A percentile compares a stretch with the other conserved stretches of the same genome.
These are phyloP conservation scores for Sylvietta virens DNA, from an alignment of 2,113 vertebrate species.

Conservation along the genomic window DNA sequence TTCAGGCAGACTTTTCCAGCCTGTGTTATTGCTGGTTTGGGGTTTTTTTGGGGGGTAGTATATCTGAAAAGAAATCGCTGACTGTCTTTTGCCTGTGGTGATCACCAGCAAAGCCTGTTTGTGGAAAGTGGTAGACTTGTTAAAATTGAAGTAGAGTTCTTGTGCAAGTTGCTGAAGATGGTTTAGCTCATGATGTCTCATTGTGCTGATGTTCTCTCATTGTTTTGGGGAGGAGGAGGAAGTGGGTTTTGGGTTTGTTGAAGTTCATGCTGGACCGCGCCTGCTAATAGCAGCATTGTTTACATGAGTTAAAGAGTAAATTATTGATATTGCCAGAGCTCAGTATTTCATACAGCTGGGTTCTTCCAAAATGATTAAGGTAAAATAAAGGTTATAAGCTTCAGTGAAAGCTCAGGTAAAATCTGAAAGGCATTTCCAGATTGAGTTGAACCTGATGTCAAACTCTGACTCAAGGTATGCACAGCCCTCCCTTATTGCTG, in stretches of 20 bases:
- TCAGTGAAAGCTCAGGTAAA: background rate
- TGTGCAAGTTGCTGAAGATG: background rate
- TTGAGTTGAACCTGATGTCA: background rate
- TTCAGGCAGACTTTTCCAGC: background rate
- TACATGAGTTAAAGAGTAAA: background rate
- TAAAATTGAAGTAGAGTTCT: background rate
- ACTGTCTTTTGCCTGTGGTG: conserved; percentile 8
- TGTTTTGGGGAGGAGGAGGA: background rate
- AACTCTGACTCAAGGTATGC: background rate
- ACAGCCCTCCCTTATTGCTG: background rate
- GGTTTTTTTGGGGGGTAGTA: background rate
- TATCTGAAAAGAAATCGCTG: conserved; percentile 14
- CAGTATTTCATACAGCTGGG: background rate
- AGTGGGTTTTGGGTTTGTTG: background rate
- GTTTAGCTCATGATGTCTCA: background rate
- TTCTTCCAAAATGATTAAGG: background rate
- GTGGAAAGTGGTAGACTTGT: background rate
- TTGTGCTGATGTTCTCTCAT: background rate
- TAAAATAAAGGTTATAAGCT: background rate
- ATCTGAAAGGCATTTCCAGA: background rate
- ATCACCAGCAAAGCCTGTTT: background rate
- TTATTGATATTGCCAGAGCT: background rate
- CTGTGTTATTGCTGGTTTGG: background rate
- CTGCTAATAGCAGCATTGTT: background rate
- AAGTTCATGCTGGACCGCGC: background rate